phyloP scores from a whole-genome alignment of 2,797 vertebrate genomes.

The Schizothorax lantsangensis region DNA sequence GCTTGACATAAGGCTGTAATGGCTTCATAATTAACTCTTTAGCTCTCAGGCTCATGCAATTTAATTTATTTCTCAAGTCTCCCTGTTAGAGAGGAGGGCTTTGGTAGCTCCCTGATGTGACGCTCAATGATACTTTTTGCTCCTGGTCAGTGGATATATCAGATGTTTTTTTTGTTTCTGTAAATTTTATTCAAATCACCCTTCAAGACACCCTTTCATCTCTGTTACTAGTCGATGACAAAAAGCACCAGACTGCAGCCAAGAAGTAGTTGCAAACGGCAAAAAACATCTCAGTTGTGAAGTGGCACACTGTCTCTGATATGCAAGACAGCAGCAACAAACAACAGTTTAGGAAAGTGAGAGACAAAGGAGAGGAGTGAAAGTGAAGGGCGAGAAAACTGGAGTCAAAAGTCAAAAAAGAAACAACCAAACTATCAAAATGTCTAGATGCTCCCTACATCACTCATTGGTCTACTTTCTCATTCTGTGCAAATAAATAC shows the following conservation, averaged over 20 bases:
- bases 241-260: constrained; percentile 1
- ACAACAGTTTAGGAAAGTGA: background rate
- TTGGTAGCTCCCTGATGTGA: too few species aligned
- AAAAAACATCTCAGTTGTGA: background rate
- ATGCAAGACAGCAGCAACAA: background rate
- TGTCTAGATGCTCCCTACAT: background rate
- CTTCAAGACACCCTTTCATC: background rate
- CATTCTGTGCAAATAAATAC: background rate
- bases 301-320: background rate
- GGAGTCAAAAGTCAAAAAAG: background rate
- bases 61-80: too few species aligned
- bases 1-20: too few species aligned
- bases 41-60: too few species aligned
- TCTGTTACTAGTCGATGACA: background rate
- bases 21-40: too few species aligned
- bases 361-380: background rate
- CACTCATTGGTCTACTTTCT: too few species aligned
- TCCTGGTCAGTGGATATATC: background rate
- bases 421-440: background rate
- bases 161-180: constrained; percentile 1
- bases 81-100: too few species aligned
- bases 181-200: background rate
- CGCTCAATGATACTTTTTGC: too few species aligned
- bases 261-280: background rate
- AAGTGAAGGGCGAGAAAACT: background rate